Evolutionary conservation across 2,888 invertebrate genomes (phyloP), one percentile per base, ranked within the genome.

Genomic region (Epinotia brunnichana): DNA sequence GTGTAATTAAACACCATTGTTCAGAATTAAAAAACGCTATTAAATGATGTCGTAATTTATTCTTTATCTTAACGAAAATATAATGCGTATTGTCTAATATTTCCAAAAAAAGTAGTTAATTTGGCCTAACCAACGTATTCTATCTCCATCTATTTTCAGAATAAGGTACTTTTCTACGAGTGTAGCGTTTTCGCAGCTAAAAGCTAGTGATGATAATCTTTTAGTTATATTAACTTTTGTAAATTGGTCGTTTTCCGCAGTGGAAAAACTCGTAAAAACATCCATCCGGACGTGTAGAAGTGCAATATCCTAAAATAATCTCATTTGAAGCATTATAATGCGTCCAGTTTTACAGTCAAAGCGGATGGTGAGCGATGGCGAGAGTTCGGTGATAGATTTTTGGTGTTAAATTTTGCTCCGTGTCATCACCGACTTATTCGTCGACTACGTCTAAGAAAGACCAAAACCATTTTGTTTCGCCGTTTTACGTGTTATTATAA

Each of bases 61-160:
- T 51, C 15, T 21, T 10, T 3, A 19, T 2, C 2, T 15, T 35
- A 2, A 39, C 11, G 11, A 11, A n/a, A 11, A 41, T 15, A 17
- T 21, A 48, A 39, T 10, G n/a, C 5, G 0, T 1, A 17, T 3
- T 29, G n/a, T 24, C 19, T 19, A 13, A 35, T 9, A 13, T 62
- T 72, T 77, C 39, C 11, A 51, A 41, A 53, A 87, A 85, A 85
- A 87, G 91, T 85, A 77, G 69, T 70, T 78, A 76, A 80, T 75
- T 78, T 91, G 90, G 81, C 79, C 80, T 85, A 84, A 90, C 90
- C 91, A 91, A 92, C 91, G 91, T 88, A 91, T 94, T 94, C 94
- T 94, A 94, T 94, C 94, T 94, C 94, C 94, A 94, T 95, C 95
- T 95, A 95, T 95, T 95, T 95, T 95, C 95, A 95, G 95, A 95